phyloP scores from a whole-genome alignment of 2,113 vertebrate species.

The Cygnus atratus region DNA sequence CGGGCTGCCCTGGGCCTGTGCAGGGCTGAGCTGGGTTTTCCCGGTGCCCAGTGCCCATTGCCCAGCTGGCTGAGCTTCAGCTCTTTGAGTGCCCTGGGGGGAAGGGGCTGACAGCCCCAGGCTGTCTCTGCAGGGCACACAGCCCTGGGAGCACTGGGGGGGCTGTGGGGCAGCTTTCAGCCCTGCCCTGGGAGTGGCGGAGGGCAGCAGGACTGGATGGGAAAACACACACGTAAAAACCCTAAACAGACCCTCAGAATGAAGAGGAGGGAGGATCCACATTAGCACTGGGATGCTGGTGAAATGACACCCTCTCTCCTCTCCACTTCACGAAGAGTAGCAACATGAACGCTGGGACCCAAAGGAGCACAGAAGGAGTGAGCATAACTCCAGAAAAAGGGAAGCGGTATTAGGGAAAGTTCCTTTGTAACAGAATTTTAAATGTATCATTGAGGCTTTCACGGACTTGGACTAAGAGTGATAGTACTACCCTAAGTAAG shows the following conservation, averaged over 20 bases:
- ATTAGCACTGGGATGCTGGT: neutral
- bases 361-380: neutral
- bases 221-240: neutral
- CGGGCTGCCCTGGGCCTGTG: neutral
- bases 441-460: neutral
- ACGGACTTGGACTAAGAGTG: neutral
- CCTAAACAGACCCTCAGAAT: neutral
- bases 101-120: neutral
- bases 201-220: neutral
- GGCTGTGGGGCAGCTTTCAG: neutral
- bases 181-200: neutral
- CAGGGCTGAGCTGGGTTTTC: neutral
- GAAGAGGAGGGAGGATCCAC: neutral
- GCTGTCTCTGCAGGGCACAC: accelerated
- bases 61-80: neutral
- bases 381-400: neutral
- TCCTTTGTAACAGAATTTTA: neutral
- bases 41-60: neutral
- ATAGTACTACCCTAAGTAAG: neutral
- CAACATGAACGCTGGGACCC: neutral
- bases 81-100: accelerated
- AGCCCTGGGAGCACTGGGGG: accelerated
- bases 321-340: neutral
- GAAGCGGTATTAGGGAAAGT: neutral
- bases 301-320: neutral